phyloP scores from a whole-genome alignment of 2,113 vertebrate genomes.

The Macrotis lagotis region DNA sequence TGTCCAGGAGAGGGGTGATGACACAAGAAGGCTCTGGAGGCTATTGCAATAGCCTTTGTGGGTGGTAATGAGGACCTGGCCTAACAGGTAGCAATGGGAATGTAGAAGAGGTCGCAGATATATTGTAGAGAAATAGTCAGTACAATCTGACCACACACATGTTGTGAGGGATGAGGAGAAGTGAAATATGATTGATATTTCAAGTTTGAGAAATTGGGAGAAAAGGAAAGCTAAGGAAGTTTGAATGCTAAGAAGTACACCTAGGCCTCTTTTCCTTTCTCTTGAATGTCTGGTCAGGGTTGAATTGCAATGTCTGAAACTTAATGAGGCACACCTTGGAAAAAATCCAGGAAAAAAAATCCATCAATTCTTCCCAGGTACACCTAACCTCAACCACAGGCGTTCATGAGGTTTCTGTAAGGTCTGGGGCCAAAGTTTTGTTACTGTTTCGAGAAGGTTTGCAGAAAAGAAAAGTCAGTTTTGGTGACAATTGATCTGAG shows the following conservation, averaged over 20 bases:
- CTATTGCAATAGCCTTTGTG: not conserved
- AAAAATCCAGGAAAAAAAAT: not conserved
- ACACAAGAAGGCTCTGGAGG: not conserved
- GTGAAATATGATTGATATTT: not conserved
- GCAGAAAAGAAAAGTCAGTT: not conserved
- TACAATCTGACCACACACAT: not conserved
- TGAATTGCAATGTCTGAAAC: not conserved
- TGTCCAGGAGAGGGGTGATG: not conserved
- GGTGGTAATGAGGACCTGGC: not conserved
- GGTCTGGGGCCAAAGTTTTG: not conserved
- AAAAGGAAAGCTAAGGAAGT: not conserved
- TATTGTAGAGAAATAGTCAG: not conserved
- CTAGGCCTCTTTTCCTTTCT: not conserved
- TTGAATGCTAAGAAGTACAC: not conserved
- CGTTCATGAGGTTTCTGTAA: not conserved
- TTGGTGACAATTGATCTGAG: not conserved
- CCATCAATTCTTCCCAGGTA: not conserved
- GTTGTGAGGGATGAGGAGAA: not conserved
- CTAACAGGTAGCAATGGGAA: not conserved
- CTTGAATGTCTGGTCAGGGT: not conserved
- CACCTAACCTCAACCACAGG: not conserved
- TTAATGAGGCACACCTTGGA: not conserved
- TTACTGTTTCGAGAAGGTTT: not conserved
- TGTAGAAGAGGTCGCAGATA: not conserved
- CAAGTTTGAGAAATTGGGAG: not conserved